Percentiles rank a stretch among this genome's conserved stretches.
phyloP scores from a whole-genome alignment of 2,888 invertebrate genomes.

The Plagodis dolabraria region DNA sequence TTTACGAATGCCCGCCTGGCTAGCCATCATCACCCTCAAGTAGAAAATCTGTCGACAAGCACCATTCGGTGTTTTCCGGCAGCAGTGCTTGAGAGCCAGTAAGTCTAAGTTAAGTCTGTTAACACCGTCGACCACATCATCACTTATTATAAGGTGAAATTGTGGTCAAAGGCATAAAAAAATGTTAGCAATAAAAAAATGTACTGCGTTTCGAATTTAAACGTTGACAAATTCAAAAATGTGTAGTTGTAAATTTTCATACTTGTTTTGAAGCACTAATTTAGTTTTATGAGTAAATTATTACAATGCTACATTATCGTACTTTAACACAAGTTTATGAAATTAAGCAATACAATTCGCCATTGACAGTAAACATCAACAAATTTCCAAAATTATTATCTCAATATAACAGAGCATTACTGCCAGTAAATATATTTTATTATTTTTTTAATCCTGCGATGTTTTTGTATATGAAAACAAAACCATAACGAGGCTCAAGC shows the following conservation, averaged over 20 bases:
- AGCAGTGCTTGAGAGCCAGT: too few species aligned
- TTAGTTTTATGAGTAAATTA: neutral
- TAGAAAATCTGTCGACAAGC: too few species aligned
- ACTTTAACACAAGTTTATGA: neutral
- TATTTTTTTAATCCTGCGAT: conserved; percentile 12
- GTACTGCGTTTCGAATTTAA: too few species aligned
- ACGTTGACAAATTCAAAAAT: too few species aligned
- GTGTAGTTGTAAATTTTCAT: neutral
- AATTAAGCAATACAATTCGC: conserved; percentile 22
- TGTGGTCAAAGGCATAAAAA: too few species aligned
- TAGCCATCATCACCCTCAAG: too few species aligned
- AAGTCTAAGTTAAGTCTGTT: too few species aligned
- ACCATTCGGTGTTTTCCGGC: too few species aligned
- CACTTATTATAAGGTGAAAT: too few species aligned
- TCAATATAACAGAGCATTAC: conserved; percentile 4
- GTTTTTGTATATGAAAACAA: conserved; percentile 12
- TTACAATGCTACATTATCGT: neutral
- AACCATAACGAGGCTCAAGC: conserved; percentile 11
- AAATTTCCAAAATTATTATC: conserved; percentile 11
- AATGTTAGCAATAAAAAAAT: too few species aligned
- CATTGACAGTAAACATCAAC: conserved; percentile 6
- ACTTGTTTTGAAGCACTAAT: neutral
- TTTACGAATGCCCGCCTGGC: too few species aligned
- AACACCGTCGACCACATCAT: too few species aligned
- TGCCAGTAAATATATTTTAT: conserved; percentile 1